A percentile compares a stretch with the other conserved stretches of the same genome.
Evolutionary conservation across 2,797 vertebrate genomes (phyloP).

Genomic region (Linurgus olivaceus): DNA sequence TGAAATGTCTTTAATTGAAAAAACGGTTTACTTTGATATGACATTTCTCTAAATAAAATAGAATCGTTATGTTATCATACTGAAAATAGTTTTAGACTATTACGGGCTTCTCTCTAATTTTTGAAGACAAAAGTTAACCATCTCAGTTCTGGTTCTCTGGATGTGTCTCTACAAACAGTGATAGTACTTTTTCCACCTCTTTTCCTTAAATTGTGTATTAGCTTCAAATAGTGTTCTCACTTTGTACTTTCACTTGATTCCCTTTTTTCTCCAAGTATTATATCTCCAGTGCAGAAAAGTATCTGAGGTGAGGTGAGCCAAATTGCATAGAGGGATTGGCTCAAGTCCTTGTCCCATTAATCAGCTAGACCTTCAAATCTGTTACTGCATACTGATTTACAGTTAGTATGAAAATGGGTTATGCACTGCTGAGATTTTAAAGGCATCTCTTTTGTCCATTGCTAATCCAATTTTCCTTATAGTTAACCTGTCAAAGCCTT

Average conservation of each 20-base stretch:
- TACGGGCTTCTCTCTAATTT: neutral
- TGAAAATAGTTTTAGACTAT: neutral
- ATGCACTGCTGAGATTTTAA: neutral
- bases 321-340: neutral
- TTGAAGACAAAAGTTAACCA: neutral
- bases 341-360: neutral
- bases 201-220: neutral
- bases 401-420: neutral
- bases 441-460: neutral
- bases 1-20: neutral
- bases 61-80: neutral
- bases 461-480: neutral
- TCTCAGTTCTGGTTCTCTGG: neutral
- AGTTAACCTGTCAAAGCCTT: neutral
- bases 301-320: neutral
- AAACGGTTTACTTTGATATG: neutral
- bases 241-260: neutral
- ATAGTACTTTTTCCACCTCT: neutral
- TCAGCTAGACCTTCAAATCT: neutral
- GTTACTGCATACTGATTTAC: neutral
- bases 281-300: neutral
- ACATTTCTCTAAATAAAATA: neutral
- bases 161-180: neutral
- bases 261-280: neutral
- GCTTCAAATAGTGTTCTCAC: neutral